Evolutionary conservation across 1,140 invertebrate genomes (phyloP), one percentile per base, ranked within the genome.

Genomic region (Wasmannia auropunctata): DNA sequence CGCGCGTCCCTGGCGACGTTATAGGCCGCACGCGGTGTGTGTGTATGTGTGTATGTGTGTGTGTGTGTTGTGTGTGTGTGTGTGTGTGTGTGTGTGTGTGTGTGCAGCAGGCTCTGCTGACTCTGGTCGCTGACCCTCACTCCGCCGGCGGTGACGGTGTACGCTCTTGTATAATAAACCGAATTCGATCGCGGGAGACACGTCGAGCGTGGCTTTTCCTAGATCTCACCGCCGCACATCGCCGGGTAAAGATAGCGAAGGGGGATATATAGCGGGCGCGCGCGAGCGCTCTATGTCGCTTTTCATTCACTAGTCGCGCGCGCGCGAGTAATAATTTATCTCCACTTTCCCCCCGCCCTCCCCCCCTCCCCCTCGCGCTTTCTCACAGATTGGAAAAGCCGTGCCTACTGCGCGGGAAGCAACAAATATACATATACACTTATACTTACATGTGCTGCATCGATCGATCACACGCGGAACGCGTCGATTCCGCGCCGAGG

Each of bases 161-260:
- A 92, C 56, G 58, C 93, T 94, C 91, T 92, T 95, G 94, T 94
- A 95, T 94, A 95, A 95, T 95, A 94, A 93, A 95, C 94, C 90
- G 89, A 93, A 94, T 95, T 95, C 94, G 94, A 95, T 95, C 94
- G 93, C 28, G 85, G n/a, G 74, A 67, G 51, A 75, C 85, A 83
- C 31, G 58, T 86, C 81, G 79, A 84, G 70, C 74, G 67, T 10
- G 22, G 60, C 86, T 75, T 88, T 90, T 87, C 86, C 85, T 87
- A 90, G 80, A 86, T 87, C 88, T 88, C 56, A 70, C 51, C 40
- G 51, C 37, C 63, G 75, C 60, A 63, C 25, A 67, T 85, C 79
- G 62, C 22, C 28, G 43, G n/a, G 56, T 22, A 70, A 77, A 89
- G 87, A 60, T 56, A 83, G 84, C 37, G 19, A 67, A 37, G 37